Evolutionary conservation across 2,888 invertebrate genomes (phyloP), one percentile per base, ranked within the genome.

Genomic region (Seladonia tumulorum): DNA sequence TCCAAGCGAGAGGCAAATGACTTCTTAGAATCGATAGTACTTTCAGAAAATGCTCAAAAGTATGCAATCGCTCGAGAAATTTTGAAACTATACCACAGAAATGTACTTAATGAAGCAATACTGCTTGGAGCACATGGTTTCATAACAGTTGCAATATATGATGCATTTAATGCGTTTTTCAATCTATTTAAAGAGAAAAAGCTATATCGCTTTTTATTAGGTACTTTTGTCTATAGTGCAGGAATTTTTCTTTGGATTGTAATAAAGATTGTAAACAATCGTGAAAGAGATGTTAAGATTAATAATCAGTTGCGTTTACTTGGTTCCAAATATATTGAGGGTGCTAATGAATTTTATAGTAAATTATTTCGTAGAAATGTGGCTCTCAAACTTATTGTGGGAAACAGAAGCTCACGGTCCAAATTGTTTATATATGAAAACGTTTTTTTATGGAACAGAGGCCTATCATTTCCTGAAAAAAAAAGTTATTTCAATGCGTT

Each of bases 51-150:
- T 86, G 98, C 98, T 16, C 97, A 98, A 94, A 96, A 97, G 85
- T 98, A 98, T 95, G 98, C 97, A 1, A 96, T 98, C 45, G 98
- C 98, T 82, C 96, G 97, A 90, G 97, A 98, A 94, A 96, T 98
- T 77, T 94, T 97, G 82, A 96, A 96, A 95, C 94, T 96, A 4
- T 96, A 96, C 86, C 96, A 96, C 63, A 94, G 96, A 83, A 96
- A 97, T 93, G 94, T 97, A 3, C 94, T 1, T 1, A 22, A 22
- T 8, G 35, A 68, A 3, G 18, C 22, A 68, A 1, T 68, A 93
- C 10, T 14, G 10, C 42, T 25, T 45, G 94, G 96, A 68, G 93
- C 96, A 78, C 12, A 42, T 42, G 14, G 22, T 39, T 18, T 35
- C 1, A 2, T 68, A 2, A 22, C 39, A 22, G 22, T 42, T 42